Percentiles rank a stretch among this genome's conserved stretches.
These are phyloP conservation scores for Thripadectes ignobilis DNA, from an alignment of 2,797 vertebrate genomes.

Conservation along the genomic window DNA sequence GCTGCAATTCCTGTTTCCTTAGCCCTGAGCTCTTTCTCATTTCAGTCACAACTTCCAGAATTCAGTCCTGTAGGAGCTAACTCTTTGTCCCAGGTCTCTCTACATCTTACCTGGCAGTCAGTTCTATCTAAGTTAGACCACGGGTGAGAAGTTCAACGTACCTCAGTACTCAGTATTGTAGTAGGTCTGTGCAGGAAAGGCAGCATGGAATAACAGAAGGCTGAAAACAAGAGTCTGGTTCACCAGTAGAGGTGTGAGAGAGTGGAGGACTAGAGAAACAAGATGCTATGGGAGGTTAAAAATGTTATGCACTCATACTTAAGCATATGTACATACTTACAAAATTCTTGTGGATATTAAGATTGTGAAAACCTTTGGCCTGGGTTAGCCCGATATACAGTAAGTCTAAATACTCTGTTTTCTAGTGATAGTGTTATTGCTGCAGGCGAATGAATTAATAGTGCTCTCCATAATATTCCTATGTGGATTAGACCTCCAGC, in stretches of 20 bases:
- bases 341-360: neutral
- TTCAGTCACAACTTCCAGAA: neutral
- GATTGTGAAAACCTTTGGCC: neutral
- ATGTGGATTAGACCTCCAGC: neutral
- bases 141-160: neutral
- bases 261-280: neutral
- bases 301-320: neutral
- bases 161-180: neutral
- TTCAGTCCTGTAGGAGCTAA: neutral
- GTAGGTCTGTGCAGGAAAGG: accelerated
- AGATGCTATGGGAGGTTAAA: neutral
- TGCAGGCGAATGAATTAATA: slow-evolving; percentile 3
- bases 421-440: neutral
- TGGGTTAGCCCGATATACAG: neutral
- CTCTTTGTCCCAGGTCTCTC: neutral
- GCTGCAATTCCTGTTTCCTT: neutral
- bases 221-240: neutral
- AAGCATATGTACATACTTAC: neutral
- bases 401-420: neutral
- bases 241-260: neutral
- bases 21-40: neutral
- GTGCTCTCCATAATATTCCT: neutral
- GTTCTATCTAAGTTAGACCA: neutral
- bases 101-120: neutral
- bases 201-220: neutral